Evolutionary conservation across 2,797 vertebrate species (phyloP).

Genomic region (Coccyzus lansbergi): DNA sequence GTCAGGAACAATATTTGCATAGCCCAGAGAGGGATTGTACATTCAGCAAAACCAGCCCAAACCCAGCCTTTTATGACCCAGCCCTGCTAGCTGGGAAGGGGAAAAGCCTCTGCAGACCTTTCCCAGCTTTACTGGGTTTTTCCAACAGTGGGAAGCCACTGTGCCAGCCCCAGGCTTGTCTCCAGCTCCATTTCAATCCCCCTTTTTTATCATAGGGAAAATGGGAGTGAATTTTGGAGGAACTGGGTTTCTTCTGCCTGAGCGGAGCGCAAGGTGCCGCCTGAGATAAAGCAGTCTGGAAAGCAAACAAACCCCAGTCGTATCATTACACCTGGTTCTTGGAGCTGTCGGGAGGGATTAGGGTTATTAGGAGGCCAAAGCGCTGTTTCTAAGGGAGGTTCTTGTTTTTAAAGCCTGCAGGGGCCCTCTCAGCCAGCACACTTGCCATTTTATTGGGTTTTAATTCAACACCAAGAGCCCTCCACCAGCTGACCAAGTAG

Average conservation of each 20-base stretch:
- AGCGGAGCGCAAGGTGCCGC: background rate
- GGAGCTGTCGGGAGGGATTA: background rate
- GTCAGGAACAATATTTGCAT: background rate
- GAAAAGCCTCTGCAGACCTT: background rate
- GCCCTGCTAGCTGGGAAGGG: background rate
- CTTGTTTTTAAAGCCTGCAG: constrained; percentile 25
- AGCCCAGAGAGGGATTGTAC: background rate
- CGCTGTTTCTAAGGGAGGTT: constrained; percentile 20
- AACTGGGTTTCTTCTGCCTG: background rate
- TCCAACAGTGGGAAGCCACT: rapidly evolving
- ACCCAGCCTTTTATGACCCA: background rate
- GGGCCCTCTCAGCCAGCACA: background rate
- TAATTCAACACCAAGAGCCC: background rate
- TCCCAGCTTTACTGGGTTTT: background rate
- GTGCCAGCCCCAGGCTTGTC: background rate
- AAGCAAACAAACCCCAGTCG: background rate
- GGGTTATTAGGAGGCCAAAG: constrained; percentile 27
- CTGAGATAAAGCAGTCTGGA: constrained; percentile 37
- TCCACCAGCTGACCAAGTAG: background rate
- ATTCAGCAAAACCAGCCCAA: background rate
- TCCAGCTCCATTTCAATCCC: background rate
- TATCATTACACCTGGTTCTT: constrained; percentile 6
- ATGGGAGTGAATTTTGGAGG: background rate
- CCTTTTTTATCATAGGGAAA: background rate
- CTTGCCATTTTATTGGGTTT: background rate